Evolutionary conservation across 2,113 vertebrate genomes (phyloP), one percentile per base, ranked within the genome.

Genomic region (Caretta caretta): DNA sequence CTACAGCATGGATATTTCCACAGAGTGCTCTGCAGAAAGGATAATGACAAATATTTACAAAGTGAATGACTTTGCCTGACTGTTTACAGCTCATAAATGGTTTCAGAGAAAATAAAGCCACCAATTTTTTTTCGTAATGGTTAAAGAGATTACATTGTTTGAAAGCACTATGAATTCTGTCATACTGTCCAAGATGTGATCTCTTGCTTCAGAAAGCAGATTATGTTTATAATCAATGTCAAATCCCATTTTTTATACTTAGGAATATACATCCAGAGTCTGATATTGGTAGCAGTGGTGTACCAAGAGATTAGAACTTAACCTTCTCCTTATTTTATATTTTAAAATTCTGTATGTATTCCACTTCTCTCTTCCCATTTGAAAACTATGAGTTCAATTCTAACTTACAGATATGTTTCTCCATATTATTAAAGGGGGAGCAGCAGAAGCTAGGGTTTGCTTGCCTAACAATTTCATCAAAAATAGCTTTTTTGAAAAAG

Each of bases 341-440:
- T 72, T 72, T 72, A 72, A 19, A 19, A 17, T 46, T 25, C 0
- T 0, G 1, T 16, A 12, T 25, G 9, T 4, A 22, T 20, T 57
- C 13, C 14, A 42, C 38, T 59, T 80, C 62, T 38, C 6, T 25
- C 35, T 24, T 75, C 38, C 69, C 5, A 24, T 75, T 38, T 75
- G 38, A 42, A 75, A 75, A 42, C 19, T 75, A 72, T 72, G 20
- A 75, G 16, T 24, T 20, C 10, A 6, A 42, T 75, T 38, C 19
- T 22, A 75, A 42, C 17, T 20, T 75, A 75, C 20, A 42, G 20
- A 38, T 75, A 75, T 42, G 9, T 38, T 42, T 75, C 20, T 75
- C 69, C 20, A 10, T 6, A 42, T 75, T 75, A 22, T 24, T 20
- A 42, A 22, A 24, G 10, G 20, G 38, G 38, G 10, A 42, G 38